Evolutionary conservation across 2,113 vertebrate genomes (phyloP), one percentile per base, ranked within the genome.

Genomic region (Nestor notabilis): DNA sequence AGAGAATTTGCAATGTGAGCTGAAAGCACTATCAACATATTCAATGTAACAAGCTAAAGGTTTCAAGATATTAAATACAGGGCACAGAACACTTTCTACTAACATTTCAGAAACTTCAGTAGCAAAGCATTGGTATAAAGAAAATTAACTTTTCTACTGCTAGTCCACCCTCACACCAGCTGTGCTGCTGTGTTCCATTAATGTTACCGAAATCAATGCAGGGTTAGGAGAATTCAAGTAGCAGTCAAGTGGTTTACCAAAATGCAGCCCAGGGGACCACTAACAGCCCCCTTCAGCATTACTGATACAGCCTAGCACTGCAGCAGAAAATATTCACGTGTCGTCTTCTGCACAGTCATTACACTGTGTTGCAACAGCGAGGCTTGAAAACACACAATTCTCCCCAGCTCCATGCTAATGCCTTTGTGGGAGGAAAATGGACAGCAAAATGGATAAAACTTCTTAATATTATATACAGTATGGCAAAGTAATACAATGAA

Each of bases 231-330:
- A 94, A 92, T 89, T 95, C 89, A 95, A 93, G 76, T 13, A 94
- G 90, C 55, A 95, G 83, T 85, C 77, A 93, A 94, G 87, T 89
- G 65, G 68, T 95, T 96, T 89, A 97, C 96, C 90, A 95, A 87
- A 89, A 95, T 85, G 55, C 79, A 91, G 90, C 95, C 85, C 91
- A 78, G 69, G 89, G 72, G 95, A 96, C 46, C 88, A 92, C 83
- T 77, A 69, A 90, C 58, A 91, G 86, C 44, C 84, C 92, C 94
- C 44, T 89, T 52, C 83, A 93, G 83, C 84, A 96, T 86, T 60
- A 69, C 65, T 86, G 75, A 94, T 15, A 76, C 31, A 89, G 75
- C 60, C 72, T 86, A 76, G 78, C 75, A 43, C 50, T 81, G 89
- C 88, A 83, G 91, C 27, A 41, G 84, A 91, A 85, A 94, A 91